Evolutionary conservation across 2,888 invertebrate species (phyloP).

Genomic region (Trissolcus brochymenae): DNA sequence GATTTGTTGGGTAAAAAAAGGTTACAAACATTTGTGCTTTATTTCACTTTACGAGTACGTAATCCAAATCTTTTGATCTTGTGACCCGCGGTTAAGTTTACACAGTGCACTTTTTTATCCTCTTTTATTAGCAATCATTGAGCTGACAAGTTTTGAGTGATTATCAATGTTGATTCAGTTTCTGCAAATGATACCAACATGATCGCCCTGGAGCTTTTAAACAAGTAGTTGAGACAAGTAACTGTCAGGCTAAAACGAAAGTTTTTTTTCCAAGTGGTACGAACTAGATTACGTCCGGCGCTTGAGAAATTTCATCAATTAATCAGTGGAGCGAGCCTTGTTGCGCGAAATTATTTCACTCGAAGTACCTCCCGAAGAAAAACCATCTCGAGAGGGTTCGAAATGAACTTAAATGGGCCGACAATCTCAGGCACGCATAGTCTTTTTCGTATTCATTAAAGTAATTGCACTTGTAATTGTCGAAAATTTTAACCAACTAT

Average conservation of each 20-base stretch:
- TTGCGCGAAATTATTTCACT: constrained; percentile 8
- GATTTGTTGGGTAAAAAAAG: constrained; percentile 24
- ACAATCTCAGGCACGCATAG: constrained; percentile 12
- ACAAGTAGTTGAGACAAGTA: constrained; percentile 2
- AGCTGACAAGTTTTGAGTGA: background rate
- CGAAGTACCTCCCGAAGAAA: constrained; percentile 10
- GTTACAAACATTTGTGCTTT: constrained; percentile 33
- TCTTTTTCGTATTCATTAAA: constrained; percentile 40
- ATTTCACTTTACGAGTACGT: constrained; percentile 8
- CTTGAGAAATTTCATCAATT: constrained; percentile 11
- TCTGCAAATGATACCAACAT: no score
- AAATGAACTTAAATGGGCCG: constrained; percentile 10
- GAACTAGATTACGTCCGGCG: background rate
- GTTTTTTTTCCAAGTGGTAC: background rate
- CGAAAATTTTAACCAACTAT: constrained; percentile 34
- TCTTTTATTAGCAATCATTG: background rate
- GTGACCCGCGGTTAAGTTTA: constrained; percentile 15
- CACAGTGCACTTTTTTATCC: constrained; percentile 8
- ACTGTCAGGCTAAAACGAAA: background rate
- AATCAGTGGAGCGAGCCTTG: constrained; percentile 8
- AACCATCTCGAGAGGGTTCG: constrained; percentile 1
- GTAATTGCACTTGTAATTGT: constrained; percentile 36
- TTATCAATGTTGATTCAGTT: background rate
- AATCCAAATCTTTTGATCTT: constrained; percentile 17
- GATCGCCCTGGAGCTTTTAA: background rate